phyloP scores from a whole-genome alignment of 2,888 invertebrate genomes.

The Dryomyza anilis region DNA sequence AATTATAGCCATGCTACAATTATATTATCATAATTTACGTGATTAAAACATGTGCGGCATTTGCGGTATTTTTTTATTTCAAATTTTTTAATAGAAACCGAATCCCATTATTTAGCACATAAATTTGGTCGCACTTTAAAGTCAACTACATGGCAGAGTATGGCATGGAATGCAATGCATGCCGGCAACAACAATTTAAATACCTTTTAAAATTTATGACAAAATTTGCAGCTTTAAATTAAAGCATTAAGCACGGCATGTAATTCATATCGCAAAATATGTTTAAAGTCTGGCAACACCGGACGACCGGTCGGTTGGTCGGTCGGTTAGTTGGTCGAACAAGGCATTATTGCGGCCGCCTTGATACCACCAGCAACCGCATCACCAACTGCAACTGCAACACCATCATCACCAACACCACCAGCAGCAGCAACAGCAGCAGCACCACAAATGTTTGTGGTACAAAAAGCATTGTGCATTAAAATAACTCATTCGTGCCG shows the following conservation, averaged over 20 bases:
- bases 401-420: constrained; percentile 24
- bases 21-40: too few relatives aligned
- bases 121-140: too few relatives aligned
- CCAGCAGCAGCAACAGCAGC: constrained; percentile 6
- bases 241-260: constrained; percentile 59
- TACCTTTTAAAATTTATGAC: constrained; percentile 57
- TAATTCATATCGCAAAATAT: constrained; percentile 56
- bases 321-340: too few relatives aligned
- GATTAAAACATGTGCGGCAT: too few relatives aligned
- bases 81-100: too few relatives aligned
- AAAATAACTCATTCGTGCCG: constrained; percentile 4
- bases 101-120: too few relatives aligned
- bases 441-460: constrained; percentile 19
- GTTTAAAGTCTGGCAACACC: constrained; percentile 35
- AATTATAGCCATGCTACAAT: too few relatives aligned
- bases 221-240: constrained; percentile 60
- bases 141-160: too few relatives aligned
- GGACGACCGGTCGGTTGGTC: neutral
- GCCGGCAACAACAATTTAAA: too few relatives aligned
- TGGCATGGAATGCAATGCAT: too few relatives aligned
- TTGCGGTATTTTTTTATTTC: too few relatives aligned
- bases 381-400: constrained; percentile 19
- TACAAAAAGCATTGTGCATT: neutral
- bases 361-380: constrained; percentile 34
- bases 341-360: neutral